A percentile compares a stretch with the other conserved stretches of the same genome.
These are phyloP conservation scores for Drosophila rubida DNA, from an alignment of 2,888 invertebrate genomes.

Conservation along the genomic window DNA sequence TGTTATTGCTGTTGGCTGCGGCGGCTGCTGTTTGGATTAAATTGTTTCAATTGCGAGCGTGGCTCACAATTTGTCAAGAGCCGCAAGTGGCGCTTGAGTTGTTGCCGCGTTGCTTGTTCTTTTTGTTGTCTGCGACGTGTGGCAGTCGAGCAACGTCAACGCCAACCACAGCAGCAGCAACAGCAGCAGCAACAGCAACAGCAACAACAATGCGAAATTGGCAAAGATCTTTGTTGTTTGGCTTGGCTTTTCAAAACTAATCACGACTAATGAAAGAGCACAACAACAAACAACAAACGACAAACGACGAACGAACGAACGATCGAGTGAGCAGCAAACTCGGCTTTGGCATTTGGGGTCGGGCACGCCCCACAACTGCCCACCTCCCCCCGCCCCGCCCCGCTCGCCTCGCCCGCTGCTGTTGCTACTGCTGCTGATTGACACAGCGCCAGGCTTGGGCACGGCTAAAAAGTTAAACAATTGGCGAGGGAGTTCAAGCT, in stretches of 20 bases:
- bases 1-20: not conserved
- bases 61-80: constrained; percentile 73
- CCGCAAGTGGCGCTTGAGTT: constrained; percentile 68
- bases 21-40: constrained; percentile 57
- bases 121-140: constrained; percentile 53
- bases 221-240: constrained; percentile 12
- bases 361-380: constrained; percentile 56
- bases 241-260: constrained; percentile 64
- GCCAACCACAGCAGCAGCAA: constrained; percentile 30
- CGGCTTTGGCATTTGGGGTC: constrained; percentile 70
- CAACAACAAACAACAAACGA: constrained; percentile 28
- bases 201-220: constrained; percentile 4
- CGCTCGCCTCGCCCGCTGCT: constrained; percentile 13
- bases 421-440: constrained; percentile 52
- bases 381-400: constrained; percentile 17
- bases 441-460: constrained; percentile 63
- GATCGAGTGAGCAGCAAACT: constrained; percentile 9
- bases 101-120: constrained; percentile 20
- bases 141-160: constrained; percentile 48
- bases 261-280: constrained; percentile 71
- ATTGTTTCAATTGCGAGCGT: constrained; percentile 74
- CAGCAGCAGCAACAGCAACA: constrained; percentile 24
- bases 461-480: constrained; percentile 62
- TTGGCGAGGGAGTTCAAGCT: constrained; percentile 48
- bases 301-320: not conserved